A percentile compares a stretch with the other conserved stretches of the same genome.
These are phyloP conservation scores for Asarcornis scutulata DNA, from an alignment of 2,113 vertebrate genomes.

Conservation along the genomic window DNA sequence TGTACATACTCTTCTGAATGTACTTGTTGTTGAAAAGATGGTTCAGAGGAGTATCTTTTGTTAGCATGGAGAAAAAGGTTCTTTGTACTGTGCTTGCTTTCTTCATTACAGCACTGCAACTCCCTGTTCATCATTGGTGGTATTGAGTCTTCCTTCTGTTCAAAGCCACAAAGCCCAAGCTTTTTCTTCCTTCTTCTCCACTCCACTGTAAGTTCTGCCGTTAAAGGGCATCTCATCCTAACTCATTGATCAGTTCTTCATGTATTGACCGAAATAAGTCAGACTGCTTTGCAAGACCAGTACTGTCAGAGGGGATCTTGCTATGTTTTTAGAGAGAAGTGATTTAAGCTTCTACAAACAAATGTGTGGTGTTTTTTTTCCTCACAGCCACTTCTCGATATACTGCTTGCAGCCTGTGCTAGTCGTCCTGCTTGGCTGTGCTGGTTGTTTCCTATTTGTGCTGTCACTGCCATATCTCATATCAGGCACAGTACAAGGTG, in stretches of 20 bases:
- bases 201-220: background rate
- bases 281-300: background rate
- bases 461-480: slow-evolving; percentile 18
- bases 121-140: background rate
- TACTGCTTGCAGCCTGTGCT: background rate
- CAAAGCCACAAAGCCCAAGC: background rate
- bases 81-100: background rate
- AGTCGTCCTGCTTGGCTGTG: slow-evolving; percentile 1
- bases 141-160: background rate
- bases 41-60: background rate
- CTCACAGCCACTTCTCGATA: background rate
- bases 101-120: accelerated
- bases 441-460: slow-evolving; percentile 42
- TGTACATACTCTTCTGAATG: background rate
- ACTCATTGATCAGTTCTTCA: background rate
- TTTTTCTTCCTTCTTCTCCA: background rate
- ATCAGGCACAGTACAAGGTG: background rate
- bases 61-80: background rate
- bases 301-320: background rate
- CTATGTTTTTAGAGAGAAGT: background rate
- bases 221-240: background rate
- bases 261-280: background rate
- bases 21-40: background rate
- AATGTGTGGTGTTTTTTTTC: background rate
- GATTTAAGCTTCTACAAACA: background rate